Percentiles rank a stretch among this genome's conserved stretches.
Evolutionary conservation across 2,113 vertebrate species (phyloP).

Genomic region (Barbus barbus): DNA sequence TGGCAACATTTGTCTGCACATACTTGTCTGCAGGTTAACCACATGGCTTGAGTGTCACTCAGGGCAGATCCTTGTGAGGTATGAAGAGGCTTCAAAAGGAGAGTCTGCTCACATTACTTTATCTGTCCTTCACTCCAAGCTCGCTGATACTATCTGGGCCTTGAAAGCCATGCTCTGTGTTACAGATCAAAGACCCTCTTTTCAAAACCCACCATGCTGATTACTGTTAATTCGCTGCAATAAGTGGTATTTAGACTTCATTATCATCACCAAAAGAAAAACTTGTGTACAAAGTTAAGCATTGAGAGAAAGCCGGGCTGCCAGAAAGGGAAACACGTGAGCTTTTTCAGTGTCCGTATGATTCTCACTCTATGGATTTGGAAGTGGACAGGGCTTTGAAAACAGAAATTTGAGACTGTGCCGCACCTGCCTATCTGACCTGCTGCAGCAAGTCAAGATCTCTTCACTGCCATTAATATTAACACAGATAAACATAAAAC

Average conservation of each 20-base stretch:
- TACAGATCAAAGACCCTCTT: constrained; percentile 62
- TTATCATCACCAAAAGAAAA: constrained; percentile 47
- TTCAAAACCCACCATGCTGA: constrained; percentile 53
- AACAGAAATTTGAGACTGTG: constrained; percentile 65
- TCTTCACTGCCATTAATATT: constrained; percentile 68
- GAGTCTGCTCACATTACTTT: constrained; percentile 66
- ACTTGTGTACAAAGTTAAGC: constrained; percentile 31
- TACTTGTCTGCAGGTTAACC: constrained; percentile 71
- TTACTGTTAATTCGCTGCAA: constrained; percentile 58
- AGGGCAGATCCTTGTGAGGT: constrained; percentile 66
- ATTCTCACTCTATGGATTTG: constrained; percentile 33
- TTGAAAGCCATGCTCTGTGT: constrained; percentile 62
- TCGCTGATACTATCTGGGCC: constrained; percentile 65
- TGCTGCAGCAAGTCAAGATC: constrained; percentile 63
- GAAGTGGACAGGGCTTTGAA: constrained; percentile 63
- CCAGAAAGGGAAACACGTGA: constrained; percentile 22
- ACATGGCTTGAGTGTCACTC: constrained; percentile 68
- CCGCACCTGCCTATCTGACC: constrained; percentile 73
- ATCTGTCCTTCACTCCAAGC: constrained; percentile 64
- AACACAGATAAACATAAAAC: constrained; percentile 77
- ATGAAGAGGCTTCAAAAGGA: constrained; percentile 61
- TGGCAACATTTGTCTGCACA: constrained; percentile 70
- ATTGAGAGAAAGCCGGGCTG: constrained; percentile 11
- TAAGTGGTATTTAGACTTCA: constrained; percentile 61
- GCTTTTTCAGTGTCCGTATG: neutral